These are phyloP conservation scores for Cephalopachus bancanus DNA, from an alignment of 2,797 vertebrate genomes.

Conservation along the genomic window DNA sequence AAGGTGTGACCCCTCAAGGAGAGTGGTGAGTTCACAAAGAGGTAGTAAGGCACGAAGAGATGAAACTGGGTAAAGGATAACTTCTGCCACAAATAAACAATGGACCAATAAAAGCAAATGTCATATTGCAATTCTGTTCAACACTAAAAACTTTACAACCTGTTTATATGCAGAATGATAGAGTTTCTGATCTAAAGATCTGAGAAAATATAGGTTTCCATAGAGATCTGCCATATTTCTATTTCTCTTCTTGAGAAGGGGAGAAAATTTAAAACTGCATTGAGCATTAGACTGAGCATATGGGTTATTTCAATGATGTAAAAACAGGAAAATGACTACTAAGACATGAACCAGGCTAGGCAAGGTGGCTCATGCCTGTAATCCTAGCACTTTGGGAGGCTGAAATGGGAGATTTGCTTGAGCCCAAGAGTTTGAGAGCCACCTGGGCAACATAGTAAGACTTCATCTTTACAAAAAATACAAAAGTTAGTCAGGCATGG, in stretches of 20 bases:
- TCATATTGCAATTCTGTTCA: neutral
- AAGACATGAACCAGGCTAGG: neutral
- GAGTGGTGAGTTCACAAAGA: neutral
- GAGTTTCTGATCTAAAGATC: constrained; percentile 33
- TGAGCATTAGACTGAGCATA: neutral
- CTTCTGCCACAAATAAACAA: constrained; percentile 52
- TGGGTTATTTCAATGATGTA: neutral
- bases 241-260: neutral
- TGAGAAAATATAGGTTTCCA: neutral
- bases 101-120: neutral
- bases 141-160: neutral
- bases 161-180: neutral
- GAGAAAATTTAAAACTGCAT: neutral
- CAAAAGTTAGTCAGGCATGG: too few relatives aligned
- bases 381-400: too few relatives aligned
- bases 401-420: too few relatives aligned
- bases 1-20: neutral
- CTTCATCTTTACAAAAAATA: too few relatives aligned
- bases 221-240: neutral
- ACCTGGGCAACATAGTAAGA: too few relatives aligned
- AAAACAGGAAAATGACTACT: neutral
- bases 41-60: neutral
- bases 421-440: too few relatives aligned
- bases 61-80: neutral
- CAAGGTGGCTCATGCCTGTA: too few relatives aligned